A percentile compares a stretch with the other conserved stretches of the same genome.
These are phyloP conservation scores for Stictocephala bisonia DNA, from an alignment of 2,888 invertebrate genomes.

Conservation along the genomic window DNA sequence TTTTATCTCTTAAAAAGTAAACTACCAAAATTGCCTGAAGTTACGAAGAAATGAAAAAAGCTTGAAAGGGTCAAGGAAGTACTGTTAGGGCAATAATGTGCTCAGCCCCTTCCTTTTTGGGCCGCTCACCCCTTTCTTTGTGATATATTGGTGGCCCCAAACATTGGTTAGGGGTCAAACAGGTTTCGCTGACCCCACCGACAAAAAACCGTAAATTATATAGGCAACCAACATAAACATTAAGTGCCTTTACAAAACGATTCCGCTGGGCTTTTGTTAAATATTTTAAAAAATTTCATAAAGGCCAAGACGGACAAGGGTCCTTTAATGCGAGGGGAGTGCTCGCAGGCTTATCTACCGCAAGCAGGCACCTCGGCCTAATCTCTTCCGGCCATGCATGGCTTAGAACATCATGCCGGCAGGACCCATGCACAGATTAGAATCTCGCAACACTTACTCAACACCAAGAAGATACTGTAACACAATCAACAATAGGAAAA, in stretches of 20 bases:
- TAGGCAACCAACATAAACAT: conserved; percentile 55
- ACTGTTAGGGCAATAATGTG: conserved; percentile 30
- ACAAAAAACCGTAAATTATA: conserved; percentile 56
- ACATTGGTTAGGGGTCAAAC: conserved; percentile 39
- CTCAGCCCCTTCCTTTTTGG: not conserved
- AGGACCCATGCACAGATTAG: too few relatives aligned
- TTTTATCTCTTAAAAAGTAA: too few relatives aligned
- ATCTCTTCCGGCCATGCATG: too few relatives aligned
- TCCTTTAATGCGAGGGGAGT: conserved; percentile 37
- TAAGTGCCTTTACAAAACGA: conserved; percentile 54
- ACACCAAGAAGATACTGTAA: too few relatives aligned
- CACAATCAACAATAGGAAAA: too few relatives aligned
- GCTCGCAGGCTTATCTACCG: conserved; percentile 50
- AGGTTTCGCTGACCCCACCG: conserved; percentile 32
- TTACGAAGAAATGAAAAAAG: too few relatives aligned
- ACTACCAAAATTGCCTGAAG: too few relatives aligned
- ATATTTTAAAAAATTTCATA: conserved; percentile 35
- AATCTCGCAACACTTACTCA: too few relatives aligned
- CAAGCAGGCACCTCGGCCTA: conserved; percentile 33
- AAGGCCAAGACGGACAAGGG: conserved; percentile 27
- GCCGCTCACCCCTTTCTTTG: conserved; percentile 20
- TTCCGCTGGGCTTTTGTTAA: conserved; percentile 21
- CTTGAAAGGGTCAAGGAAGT: conserved; percentile 26
- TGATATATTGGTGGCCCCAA: conserved; percentile 37
- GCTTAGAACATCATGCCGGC: too few relatives aligned